Conservation (phyloP, 1,140 invertebrate genomes). For the Caenorhabditis brenneri region DNA sequence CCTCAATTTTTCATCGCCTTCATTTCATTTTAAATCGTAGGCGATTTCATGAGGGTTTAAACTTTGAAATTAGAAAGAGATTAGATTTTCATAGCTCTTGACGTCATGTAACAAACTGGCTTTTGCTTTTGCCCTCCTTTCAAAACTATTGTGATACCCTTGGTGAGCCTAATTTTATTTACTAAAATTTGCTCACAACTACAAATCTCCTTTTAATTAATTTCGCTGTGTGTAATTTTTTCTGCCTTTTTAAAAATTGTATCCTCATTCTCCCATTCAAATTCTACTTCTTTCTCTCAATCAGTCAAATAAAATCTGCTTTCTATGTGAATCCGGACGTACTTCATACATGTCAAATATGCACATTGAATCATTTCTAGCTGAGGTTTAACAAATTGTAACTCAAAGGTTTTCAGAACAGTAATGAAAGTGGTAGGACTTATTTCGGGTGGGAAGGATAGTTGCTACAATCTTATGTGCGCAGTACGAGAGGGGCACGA, state of each 20-base stretch:
- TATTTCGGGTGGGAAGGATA: slow-evolving; percentile 97
- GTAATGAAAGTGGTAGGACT: slow-evolving; percentile 85
- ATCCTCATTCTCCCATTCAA: background rate
- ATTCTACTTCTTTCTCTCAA: background rate
- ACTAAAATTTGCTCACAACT: background rate
- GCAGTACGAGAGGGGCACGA: slow-evolving; percentile 93
- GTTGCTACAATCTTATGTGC: slow-evolving; percentile 97
- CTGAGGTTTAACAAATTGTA: background rate
- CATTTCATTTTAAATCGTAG: background rate
- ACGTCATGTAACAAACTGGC: no score
- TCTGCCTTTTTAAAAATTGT: background rate
- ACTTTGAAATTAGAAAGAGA: background rate
- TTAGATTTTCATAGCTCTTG: slow-evolving; percentile 27
- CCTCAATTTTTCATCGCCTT: background rate
- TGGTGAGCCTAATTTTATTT: background rate
- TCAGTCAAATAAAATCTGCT: background rate
- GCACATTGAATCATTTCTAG: no score
- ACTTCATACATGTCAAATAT: no score
- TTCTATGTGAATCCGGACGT: no score
- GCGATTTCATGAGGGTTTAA: slow-evolving; percentile 2
- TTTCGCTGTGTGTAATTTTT: background rate
- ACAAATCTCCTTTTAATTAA: background rate
- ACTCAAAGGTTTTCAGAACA: background rate
- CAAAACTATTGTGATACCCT: background rate
- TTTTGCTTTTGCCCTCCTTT: background rate